phyloP scores from a whole-genome alignment of 1,140 invertebrate species.

The Drosophila ambigua region DNA sequence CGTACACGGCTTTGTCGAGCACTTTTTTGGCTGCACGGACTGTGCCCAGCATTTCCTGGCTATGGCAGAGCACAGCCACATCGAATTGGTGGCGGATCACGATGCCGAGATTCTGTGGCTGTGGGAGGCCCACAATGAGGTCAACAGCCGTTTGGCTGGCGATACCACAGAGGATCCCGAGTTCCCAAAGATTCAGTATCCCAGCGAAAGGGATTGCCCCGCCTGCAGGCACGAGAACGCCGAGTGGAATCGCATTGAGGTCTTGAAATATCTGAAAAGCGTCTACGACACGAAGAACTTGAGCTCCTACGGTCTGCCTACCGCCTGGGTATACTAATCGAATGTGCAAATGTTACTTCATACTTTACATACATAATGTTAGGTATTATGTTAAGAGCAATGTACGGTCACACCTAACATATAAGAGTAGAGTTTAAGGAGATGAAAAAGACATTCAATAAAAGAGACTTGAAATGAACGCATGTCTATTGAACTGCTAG shows the following conservation, averaged over 20 bases:
- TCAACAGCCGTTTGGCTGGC: constrained; percentile 93
- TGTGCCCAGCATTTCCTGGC: constrained; percentile 93
- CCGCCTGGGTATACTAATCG: constrained; percentile 28
- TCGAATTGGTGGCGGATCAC: constrained; percentile 87
- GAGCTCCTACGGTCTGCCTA: constrained; percentile 59
- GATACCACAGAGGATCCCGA: constrained; percentile 95
- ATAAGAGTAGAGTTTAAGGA: too few species aligned
- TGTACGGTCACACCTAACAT: too few species aligned
- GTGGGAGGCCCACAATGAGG: constrained; percentile 97
- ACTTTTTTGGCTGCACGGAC: constrained; percentile 97
- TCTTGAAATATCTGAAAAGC: constrained; percentile 43
- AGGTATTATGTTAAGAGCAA: too few species aligned
- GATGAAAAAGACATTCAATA: too few species aligned
- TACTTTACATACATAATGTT: too few species aligned
- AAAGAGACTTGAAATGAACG: too few species aligned
- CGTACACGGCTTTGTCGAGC: constrained; percentile 93
- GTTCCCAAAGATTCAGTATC: constrained; percentile 96
- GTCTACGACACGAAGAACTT: constrained; percentile 41
- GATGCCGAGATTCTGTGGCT: constrained; percentile 94
- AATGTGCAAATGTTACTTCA: too few species aligned
- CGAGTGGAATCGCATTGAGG: constrained; percentile 26
- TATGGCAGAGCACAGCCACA: constrained; percentile 88
- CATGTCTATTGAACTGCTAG: too few species aligned
- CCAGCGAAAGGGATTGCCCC: constrained; percentile 87
- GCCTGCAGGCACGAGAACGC: constrained; percentile 84